phyloP scores from a whole-genome alignment of 2,113 vertebrate species.

The Atlantisia rogersi region DNA sequence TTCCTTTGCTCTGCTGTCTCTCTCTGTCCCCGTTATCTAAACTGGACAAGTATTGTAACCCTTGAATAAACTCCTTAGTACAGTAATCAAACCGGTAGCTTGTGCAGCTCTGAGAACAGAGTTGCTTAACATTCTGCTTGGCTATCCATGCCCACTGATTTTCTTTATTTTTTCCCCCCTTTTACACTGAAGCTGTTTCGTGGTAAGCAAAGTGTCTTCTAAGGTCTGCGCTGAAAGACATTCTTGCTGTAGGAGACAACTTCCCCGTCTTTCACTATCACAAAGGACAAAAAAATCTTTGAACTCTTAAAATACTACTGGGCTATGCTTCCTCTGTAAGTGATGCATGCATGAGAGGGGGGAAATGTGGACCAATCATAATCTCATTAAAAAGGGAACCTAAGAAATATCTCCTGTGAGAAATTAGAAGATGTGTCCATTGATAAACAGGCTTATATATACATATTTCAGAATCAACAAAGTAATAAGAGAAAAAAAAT shows the following conservation, averaged over 20 bases:
- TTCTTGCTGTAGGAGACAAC: not conserved
- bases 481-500: not conserved
- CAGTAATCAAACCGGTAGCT: not conserved
- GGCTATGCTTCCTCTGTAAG: not conserved
- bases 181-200: not conserved
- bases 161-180: not conserved
- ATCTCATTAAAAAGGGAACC: not conserved
- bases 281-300: not conserved
- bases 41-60: not conserved
- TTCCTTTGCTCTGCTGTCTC: not conserved
- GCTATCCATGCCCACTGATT: not conserved
- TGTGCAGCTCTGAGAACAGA: not conserved
- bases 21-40: not conserved
- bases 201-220: not conserved
- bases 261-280: not conserved
- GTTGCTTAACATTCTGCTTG: not conserved
- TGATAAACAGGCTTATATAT: not conserved
- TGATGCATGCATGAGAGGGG: not conserved
- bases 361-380: not conserved
- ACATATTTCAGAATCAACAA: not conserved
- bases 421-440: not conserved
- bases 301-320: not conserved
- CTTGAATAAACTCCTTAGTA: not conserved
- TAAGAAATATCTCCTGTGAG: not conserved
- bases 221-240: not conserved